Conservation (phyloP, 2,113 vertebrate genomes). For the Nycticryphes semicollaris region DNA sequence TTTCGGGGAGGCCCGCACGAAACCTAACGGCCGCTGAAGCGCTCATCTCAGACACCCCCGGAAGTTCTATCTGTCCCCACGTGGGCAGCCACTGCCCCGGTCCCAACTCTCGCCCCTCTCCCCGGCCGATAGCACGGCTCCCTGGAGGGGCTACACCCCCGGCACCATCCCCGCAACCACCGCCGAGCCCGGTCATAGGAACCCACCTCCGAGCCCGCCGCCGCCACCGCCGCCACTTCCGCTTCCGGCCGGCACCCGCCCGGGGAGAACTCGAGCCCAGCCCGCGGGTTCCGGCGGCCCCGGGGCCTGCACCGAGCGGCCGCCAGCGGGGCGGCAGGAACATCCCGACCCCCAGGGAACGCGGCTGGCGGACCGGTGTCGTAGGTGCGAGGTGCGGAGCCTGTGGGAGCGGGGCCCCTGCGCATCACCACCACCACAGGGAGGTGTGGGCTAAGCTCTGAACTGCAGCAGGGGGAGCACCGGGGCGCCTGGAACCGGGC, state of each 20-base stretch:
- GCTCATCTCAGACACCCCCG: neutral
- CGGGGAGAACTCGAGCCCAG: neutral
- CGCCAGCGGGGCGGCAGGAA: no score
- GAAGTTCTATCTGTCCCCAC: neutral
- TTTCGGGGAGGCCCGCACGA: neutral
- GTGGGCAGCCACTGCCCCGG: neutral
- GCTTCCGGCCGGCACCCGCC: neutral
- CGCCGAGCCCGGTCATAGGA: neutral
- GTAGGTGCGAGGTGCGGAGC: no score
- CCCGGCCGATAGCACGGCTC: neutral
- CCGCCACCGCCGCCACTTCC: neutral
- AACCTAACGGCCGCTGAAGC: neutral
- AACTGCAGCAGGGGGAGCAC: rapidly evolving
- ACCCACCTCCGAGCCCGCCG: neutral
- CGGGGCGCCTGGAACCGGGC: rapidly evolving
- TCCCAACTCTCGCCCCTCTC: neutral
- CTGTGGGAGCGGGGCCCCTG: rapidly evolving
- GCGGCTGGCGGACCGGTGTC: no score
- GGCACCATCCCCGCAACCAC: no score
- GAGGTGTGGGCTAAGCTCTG: neutral
- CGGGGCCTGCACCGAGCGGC: no score
- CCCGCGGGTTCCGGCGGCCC: neutral
- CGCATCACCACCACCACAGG: rapidly evolving
- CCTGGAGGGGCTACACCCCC: neutral
- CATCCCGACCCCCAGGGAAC: no score